Base-by-base conservation (phyloP, 2,113 vertebrate species). In the Podocnemis expansa region DNA sequence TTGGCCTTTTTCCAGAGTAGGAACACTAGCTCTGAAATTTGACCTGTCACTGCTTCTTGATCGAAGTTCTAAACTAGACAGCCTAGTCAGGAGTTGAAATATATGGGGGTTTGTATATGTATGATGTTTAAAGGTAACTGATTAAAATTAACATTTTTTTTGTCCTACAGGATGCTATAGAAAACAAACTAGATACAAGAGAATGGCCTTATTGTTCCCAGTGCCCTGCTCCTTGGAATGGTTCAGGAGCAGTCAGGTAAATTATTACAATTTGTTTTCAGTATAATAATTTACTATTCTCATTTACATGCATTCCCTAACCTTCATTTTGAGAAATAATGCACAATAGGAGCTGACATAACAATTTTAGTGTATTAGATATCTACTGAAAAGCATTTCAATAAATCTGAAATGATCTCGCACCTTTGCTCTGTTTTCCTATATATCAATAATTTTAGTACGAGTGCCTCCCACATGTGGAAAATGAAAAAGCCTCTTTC, bases 141-240 rank as follows among this genome's bases (percentile, higher is more conserved):
- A 84, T 92, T 52, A 12, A 96, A 86, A 8, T 84, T 22, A 38
- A 4, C 78, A 8, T 82, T 94, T 82, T 89, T 94, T 95, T 94
- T 92, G 80, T 8, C 16, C 45, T 90, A 47, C 90, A 99, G 99
- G 98, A 99, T 97, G 98, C 98, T 38, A 98, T 99, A 92, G 99
- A 99, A 94, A 99, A 99, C 97, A 99, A 99, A 96, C 97, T 99
- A 91, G 99, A 99, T 94, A 97, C 98, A 58, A 99, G 93, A 96
- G 99, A 99, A 8, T 99, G 99, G 99, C 99, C 99, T 0, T 99
- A 99, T 78, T 98, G 98, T 98, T 99, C 99, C 3, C 98, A 98
- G 84, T 99, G 98, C 93, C 99, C 99, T 60, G 98, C 99, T 73
- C 98, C 99, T 4, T 99, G 99, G 99, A 99, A 99, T 54, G 99